These are phyloP conservation scores for Parnassius orleans DNA, from an alignment of 2,888 invertebrate species.

Conservation along the genomic window DNA sequence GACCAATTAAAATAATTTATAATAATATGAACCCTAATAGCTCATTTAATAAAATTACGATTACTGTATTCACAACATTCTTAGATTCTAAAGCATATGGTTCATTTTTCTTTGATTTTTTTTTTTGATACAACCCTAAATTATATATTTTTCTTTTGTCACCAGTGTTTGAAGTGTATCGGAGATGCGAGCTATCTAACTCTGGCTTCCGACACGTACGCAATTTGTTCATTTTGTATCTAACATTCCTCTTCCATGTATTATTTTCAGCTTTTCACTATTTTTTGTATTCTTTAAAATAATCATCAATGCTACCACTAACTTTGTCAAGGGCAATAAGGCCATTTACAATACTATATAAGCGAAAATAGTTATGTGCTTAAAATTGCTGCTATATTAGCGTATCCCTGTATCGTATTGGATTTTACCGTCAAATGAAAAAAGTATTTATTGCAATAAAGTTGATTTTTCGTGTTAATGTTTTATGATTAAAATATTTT, in stretches of 20 bases:
- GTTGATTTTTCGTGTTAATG: too few species aligned
- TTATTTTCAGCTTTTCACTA: conserved; percentile 6
- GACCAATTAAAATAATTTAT: too few species aligned
- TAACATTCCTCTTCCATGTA: conserved; percentile 39
- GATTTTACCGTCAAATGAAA: too few species aligned
- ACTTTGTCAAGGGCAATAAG: not conserved
- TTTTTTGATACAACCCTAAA: conserved; percentile 12
- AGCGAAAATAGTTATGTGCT: not conserved
- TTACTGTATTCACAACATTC: not conserved
- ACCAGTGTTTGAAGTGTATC: conserved; percentile 73
- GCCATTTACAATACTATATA: not conserved
- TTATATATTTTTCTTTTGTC: conserved; percentile 60
- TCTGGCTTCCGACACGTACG: conserved; percentile 72
- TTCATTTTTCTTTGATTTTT: not conserved
- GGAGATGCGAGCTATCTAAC: conserved; percentile 69
- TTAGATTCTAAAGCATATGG: not conserved
- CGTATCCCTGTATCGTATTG: not conserved
- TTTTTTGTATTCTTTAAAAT: conserved; percentile 4
- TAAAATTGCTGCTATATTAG: not conserved
- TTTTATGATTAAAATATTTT: too few species aligned
- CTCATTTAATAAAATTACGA: not conserved
- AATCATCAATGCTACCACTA: conserved; percentile 5
- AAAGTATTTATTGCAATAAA: too few species aligned
- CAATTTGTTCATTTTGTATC: conserved; percentile 64
- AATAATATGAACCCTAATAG: too few species aligned